Percentiles rank a stretch among this genome's conserved stretches.
Conservation (phyloP, 1,140 invertebrate species). For the Plectrocnemia conspersa region DNA sequence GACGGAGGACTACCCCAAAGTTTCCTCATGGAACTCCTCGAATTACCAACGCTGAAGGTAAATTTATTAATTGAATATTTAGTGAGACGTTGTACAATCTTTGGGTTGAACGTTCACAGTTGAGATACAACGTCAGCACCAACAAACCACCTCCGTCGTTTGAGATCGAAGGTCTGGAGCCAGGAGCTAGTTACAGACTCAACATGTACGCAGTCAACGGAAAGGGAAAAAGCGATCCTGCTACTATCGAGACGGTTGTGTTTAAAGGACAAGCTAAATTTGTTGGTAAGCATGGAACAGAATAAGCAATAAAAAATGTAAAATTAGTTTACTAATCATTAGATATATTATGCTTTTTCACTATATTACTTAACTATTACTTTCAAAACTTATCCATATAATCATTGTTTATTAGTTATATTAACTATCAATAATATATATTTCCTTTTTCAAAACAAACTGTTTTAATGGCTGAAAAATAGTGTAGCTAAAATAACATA, state of each 20-base stretch:
- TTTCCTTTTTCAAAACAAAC: too few relatives aligned
- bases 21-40: constrained; percentile 73
- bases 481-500: too few relatives aligned
- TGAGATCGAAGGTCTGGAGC: constrained; percentile 70
- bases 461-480: too few relatives aligned
- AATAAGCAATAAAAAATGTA: constrained; percentile 1
- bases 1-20: constrained; percentile 77
- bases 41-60: constrained; percentile 54
- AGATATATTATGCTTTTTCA: too few relatives aligned
- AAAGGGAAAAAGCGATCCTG: constrained; percentile 77
- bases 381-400: too few relatives aligned
- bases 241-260: constrained; percentile 76
- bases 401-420: too few relatives aligned
- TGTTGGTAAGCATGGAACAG: constrained; percentile 50
- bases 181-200: constrained; percentile 70
- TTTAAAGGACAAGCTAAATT: constrained; percentile 71
- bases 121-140: constrained; percentile 49
- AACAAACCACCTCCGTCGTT: constrained; percentile 60
- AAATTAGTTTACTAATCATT: not conserved
- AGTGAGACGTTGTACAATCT: not conserved
- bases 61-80: constrained; percentile 18
- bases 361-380: too few relatives aligned
- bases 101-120: constrained; percentile 33
- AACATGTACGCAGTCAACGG: constrained; percentile 77
- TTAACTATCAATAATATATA: too few relatives aligned